Base-by-base conservation (phyloP, 2,113 vertebrate species). In the Alectura lathami region DNA sequence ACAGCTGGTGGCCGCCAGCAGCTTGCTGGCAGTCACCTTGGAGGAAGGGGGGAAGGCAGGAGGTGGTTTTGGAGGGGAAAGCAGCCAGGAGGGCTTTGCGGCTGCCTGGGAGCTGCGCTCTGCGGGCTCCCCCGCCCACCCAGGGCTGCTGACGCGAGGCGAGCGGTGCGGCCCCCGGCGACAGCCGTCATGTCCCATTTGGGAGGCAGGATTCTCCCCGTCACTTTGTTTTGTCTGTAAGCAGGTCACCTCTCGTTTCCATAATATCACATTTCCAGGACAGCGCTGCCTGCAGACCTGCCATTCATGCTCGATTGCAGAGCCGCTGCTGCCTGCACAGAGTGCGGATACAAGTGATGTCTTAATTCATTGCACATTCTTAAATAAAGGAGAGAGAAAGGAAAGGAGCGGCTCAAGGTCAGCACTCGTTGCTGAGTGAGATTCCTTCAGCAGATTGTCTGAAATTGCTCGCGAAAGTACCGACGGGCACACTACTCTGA, bases 181-280 rank as follows among this genome's bases (percentile, higher is more conserved):
- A 8, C 2, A 3, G 32, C 72, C 40, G 17, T 73, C 80, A 3
- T 5, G 79, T 86, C 85, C 93, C 89, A 50, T 56, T 75, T 72
- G 6, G 23, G 79, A 86, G 83, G 87, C 72, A 75, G 91, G 36
- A 9, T 72, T 51, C 63, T 38, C 36, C 72, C 91, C 2, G 8
- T 93, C 86, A 74, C 74, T 9, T 75, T 90, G 96, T 86, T 91
- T 68, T 94, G 95, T 90, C 84, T 94, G 93, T 47, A 96, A 95
- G 94, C 93, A 94, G 95, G 93, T 95, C 95, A 91, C 92, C 88
- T 93, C 95, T 81, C 21, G 4, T 86, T 86, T 53, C 94, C 91
- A 96, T 97, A 72, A 96, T 81, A 96, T 97, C 95, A 78, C 83
- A 89, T 97, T 97, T 96, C 96, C 96, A 96, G 96, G 94, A 57